Evolutionary conservation across 2,797 vertebrate genomes (phyloP).

Genomic region (Siniperca obscura): DNA sequence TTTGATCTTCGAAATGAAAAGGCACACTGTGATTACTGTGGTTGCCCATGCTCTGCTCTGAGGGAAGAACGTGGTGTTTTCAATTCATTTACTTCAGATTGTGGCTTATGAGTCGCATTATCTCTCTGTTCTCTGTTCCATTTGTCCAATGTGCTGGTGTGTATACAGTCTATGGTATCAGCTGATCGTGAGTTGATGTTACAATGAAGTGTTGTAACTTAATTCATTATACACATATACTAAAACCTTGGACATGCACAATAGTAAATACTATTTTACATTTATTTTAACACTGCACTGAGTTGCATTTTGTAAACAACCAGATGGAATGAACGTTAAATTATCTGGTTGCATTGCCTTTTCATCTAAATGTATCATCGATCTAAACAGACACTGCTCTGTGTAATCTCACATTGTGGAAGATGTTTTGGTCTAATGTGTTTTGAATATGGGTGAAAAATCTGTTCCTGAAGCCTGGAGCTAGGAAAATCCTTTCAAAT

Average conservation of each 20-base stretch:
- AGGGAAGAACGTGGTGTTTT: conserved; percentile 53
- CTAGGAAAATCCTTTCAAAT: neutral
- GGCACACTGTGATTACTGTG: conserved; percentile 52
- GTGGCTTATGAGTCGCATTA: conserved; percentile 50
- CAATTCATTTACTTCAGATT: conserved; percentile 51
- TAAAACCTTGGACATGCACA: neutral
- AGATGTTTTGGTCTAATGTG: conserved; percentile 34
- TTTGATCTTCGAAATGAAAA: conserved; percentile 57
- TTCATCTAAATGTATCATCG: conserved; percentile 48
- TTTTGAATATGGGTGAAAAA: conserved; percentile 41
- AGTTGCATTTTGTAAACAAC: conserved; percentile 33
- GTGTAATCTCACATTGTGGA: conserved; percentile 23
- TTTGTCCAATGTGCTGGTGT: conserved; percentile 35
- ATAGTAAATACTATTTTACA: neutral
- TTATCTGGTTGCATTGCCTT: conserved; percentile 34
- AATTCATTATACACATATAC: conserved; percentile 12
- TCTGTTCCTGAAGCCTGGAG: conserved; percentile 17
- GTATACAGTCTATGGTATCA: conserved; percentile 8
- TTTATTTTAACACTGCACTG: conserved; percentile 19
- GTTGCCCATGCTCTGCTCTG: conserved; percentile 35
- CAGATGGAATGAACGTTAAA: conserved; percentile 35
- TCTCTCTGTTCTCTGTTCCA: conserved; percentile 40
- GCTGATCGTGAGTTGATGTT: conserved; percentile 21
- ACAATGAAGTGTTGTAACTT: conserved; percentile 21
- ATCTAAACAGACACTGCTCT: conserved; percentile 44